Conservation (phyloP, 2,113 vertebrate species). For the Trinectes maculatus region DNA sequence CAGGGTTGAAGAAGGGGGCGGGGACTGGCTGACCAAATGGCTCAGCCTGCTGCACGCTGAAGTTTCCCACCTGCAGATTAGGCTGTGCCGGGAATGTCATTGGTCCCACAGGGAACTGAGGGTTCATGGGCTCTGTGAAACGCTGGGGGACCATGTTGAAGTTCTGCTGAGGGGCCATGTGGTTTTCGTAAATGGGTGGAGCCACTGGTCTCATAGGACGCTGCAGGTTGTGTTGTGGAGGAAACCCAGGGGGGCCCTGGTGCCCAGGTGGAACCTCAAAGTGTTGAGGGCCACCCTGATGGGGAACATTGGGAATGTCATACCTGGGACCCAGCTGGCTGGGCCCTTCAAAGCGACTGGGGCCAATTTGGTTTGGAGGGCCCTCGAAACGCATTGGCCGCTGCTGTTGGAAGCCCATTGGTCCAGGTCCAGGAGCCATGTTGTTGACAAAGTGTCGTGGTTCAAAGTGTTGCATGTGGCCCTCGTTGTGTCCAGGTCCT, state of each 20-base stretch:
- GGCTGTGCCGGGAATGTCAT: constrained; percentile 83
- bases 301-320: constrained; percentile 76
- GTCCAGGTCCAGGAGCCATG: constrained; percentile 36
- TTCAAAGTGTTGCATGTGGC: constrained; percentile 75
- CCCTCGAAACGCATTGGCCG: constrained; percentile 53
- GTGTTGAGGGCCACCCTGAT: constrained; percentile 76
- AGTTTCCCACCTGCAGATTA: constrained; percentile 82
- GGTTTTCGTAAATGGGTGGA: constrained; percentile 82
- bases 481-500: constrained; percentile 63
- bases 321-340: constrained; percentile 85
- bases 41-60: constrained; percentile 83
- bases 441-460: constrained; percentile 32
- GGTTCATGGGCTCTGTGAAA: constrained; percentile 85
- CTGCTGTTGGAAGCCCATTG: constrained; percentile 70
- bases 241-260: constrained; percentile 80
- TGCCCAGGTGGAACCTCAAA: constrained; percentile 85
- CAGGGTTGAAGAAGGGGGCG: constrained; percentile 84
- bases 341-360: constrained; percentile 81
- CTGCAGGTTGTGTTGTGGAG: constrained; percentile 70
- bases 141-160: constrained; percentile 80
- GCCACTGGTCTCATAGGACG: constrained; percentile 80
- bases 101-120: constrained; percentile 81
- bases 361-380: constrained; percentile 72
- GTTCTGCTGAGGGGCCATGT: constrained; percentile 81
- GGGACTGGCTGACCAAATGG: constrained; percentile 67